Percentiles rank a stretch among this genome's conserved stretches.
Evolutionary conservation across 2,888 invertebrate species (phyloP).

Genomic region (Blera fallax): DNA sequence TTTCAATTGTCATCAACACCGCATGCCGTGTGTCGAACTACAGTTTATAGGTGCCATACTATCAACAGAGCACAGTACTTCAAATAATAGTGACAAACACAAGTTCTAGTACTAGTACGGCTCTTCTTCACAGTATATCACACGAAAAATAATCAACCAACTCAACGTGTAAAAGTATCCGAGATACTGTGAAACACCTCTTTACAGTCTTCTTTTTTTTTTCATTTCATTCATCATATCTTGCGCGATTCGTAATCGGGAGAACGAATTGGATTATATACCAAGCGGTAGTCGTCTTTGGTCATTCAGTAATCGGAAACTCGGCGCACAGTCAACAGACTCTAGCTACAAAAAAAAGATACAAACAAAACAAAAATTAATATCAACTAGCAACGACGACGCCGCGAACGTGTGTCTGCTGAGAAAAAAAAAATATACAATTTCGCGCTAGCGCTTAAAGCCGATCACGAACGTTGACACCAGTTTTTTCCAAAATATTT

Average conservation of each 20-base stretch:
- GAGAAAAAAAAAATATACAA: conserved; percentile 7
- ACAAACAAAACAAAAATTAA: conserved; percentile 44
- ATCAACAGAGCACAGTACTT: conserved; percentile 4
- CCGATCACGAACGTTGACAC: conserved; percentile 47
- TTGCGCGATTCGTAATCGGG: conserved; percentile 72
- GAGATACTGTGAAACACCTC: conserved; percentile 61
- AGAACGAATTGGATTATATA: conserved; percentile 76
- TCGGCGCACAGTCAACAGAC: conserved; percentile 79
- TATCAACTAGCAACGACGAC: conserved; percentile 55
- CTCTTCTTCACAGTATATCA: conserved; percentile 18
- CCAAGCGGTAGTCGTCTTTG: conserved; percentile 79
- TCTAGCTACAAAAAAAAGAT: conserved; percentile 58
- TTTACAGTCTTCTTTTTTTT: conserved; percentile 36
- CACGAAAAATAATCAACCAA: conserved; percentile 35
- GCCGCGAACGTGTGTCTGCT: conserved; percentile 57
- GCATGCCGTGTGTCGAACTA: conserved; percentile 33
- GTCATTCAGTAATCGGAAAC: conserved; percentile 80
- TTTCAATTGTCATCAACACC: conserved; percentile 13
- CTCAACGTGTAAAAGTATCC: conserved; percentile 60
- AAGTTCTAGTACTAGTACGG: conserved; percentile 2
- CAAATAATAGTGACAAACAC: background rate
- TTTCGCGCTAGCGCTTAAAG: conserved; percentile 22
- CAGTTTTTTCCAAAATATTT: conserved; percentile 12
- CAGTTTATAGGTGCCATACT: conserved; percentile 16
- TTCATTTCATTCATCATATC: conserved; percentile 69